A percentile compares a stretch with the other conserved stretches of the same genome.
Conservation (phyloP, 2,888 invertebrate genomes). For the Trissonchulus sp. region DNA sequence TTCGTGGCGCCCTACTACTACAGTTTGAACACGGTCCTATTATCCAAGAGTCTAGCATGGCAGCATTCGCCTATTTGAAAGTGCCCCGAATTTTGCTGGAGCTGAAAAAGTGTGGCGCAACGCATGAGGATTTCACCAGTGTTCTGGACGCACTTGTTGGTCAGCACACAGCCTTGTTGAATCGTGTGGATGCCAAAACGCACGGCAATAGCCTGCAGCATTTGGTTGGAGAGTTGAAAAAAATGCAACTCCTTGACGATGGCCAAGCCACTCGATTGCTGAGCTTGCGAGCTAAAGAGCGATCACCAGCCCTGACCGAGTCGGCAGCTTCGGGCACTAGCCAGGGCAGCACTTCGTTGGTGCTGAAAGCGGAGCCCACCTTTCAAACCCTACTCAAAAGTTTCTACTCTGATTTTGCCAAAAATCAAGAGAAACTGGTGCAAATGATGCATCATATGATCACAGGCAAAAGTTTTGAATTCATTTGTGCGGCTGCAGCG, state of each 20-base stretch:
- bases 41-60: slow-evolving; percentile 26
- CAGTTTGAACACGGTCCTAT: slow-evolving; percentile 28
- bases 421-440: slow-evolving; percentile 28
- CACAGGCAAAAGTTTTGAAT: slow-evolving; percentile 34
- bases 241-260: slow-evolving; percentile 19
- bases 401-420: slow-evolving; percentile 32
- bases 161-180: neutral
- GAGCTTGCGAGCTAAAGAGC: neutral
- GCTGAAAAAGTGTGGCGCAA: neutral
- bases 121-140: too few relatives aligned
- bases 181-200: neutral
- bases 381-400: slow-evolving; percentile 30
- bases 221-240: slow-evolving; percentile 29
- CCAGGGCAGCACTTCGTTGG: slow-evolving; percentile 26
- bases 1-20: slow-evolving; percentile 32
- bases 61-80: slow-evolving; percentile 33
- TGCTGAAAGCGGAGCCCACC: slow-evolving; percentile 30
- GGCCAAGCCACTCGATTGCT: neutral
- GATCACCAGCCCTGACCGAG: too few relatives aligned
- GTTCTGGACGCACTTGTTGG: neutral
- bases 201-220: slow-evolving; percentile 27
- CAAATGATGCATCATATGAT: slow-evolving; percentile 36
- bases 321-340: neutral
- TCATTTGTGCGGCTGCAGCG: slow-evolving; percentile 34
- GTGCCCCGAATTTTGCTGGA: slow-evolving; percentile 29